Percentiles rank a stretch among this genome's conserved stretches.
Evolutionary conservation across 92 coral and sea anemone species (phyloP).

Genomic region (Galaxea fascicularis): DNA sequence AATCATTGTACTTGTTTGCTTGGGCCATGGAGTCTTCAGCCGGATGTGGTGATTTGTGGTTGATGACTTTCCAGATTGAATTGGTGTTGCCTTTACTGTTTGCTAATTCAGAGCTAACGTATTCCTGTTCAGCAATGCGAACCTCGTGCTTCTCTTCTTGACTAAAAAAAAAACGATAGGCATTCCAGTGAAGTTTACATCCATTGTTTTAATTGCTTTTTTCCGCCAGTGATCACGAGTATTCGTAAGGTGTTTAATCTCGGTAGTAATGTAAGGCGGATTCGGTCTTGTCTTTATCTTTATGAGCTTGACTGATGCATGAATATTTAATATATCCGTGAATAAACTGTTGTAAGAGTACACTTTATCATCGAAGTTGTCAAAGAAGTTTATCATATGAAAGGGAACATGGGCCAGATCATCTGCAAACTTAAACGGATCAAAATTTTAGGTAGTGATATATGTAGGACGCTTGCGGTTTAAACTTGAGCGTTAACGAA

Average conservation of each 20-base stretch:
- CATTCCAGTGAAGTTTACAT: conserved; percentile 35
- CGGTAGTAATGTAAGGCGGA: conserved; percentile 20
- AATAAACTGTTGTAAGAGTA: too few relatives aligned
- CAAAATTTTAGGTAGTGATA: too few relatives aligned
- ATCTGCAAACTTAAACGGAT: too few relatives aligned
- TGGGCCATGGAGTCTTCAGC: conserved; percentile 13
- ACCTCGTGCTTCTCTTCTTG: conserved; percentile 24
- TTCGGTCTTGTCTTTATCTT: conserved; percentile 28
- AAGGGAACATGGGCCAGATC: too few relatives aligned
- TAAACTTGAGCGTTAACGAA: too few relatives aligned
- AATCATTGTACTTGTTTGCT: too few relatives aligned
- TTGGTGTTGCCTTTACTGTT: conserved; percentile 31
- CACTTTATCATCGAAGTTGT: too few relatives aligned
- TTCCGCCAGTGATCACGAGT: conserved; percentile 19
- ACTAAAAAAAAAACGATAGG: conserved; percentile 24
- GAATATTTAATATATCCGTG: too few relatives aligned
- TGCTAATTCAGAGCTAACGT: neutral
- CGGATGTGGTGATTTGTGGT: conserved; percentile 23
- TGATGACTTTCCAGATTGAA: conserved; percentile 11
- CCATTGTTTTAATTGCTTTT: conserved; percentile 15
- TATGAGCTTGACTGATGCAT: too few relatives aligned
- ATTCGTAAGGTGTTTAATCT: conserved; percentile 32
- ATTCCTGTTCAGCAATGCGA: neutral
- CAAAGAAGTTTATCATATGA: too few relatives aligned
- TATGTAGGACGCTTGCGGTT: too few relatives aligned